Evolutionary conservation across 2,888 invertebrate genomes (phyloP), one percentile per base, ranked within the genome.

Genomic region (Pocota personata): DNA sequence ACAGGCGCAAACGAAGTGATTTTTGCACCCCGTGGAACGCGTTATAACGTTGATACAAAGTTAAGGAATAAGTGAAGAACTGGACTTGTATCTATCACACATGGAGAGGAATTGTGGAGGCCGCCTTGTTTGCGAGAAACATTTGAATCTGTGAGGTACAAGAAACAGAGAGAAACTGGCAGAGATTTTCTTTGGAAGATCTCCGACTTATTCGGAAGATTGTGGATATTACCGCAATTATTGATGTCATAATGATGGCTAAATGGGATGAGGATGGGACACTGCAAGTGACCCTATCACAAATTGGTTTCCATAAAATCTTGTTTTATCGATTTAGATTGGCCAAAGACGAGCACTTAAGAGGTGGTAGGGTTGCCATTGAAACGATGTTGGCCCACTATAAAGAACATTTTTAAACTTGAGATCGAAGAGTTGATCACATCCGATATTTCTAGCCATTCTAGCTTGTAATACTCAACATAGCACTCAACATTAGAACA

Each of bases 1-100:
- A 91, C 90, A 91, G 89, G 91, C 91, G 90, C 89, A 90, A 90
- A 91, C 89, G 90, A 90, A 90, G 90, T 91, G 90, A 90, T 90
- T 90, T 87, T 82, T 87, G 73, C 62, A 62, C 55, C 73, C 48
- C 50, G 67, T 60, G 73, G 62, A 73, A 67, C 57, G 57, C 82
- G 67, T 69, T 76, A 48, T 57, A 46, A 62, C 27, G 67, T 64
- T 43, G n/a, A 1, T 76, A 82, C 71, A 71, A 82, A 57, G 69
- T 60, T 3, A 21, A 1, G 40, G 37, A 32, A 43, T 75, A 46
- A 67, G 69, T 69, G 46, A 57, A 35, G 62, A 69, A 55, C 75
- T 71, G 37, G 62, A 69, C 69, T 82, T 62, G 82, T 69, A 69
- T 62, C 71, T 77, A 71, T 64, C 48, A 66, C 48, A 66, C 19